Evolutionary conservation across 2,888 invertebrate genomes (phyloP).

Genomic region (Drosophila mercatorum): DNA sequence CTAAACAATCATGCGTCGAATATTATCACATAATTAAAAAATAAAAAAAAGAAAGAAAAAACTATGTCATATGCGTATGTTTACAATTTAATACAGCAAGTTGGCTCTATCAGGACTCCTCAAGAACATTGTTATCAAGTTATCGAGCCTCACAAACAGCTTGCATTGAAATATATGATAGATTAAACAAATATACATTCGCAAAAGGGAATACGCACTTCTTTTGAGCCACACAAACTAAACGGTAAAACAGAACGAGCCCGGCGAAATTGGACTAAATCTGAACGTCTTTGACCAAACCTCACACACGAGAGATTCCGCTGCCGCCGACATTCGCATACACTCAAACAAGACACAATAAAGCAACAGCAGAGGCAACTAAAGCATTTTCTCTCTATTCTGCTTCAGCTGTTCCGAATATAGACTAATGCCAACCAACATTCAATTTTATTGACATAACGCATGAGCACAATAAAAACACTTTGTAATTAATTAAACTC

Average conservation of each 20-base stretch:
- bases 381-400: constrained; percentile 44
- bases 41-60: no score
- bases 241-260: constrained; percentile 22
- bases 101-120: constrained; percentile 14
- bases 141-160: constrained; percentile 26
- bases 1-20: not conserved
- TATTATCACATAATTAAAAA: no score
- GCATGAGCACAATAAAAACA: constrained; percentile 16
- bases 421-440: constrained; percentile 14
- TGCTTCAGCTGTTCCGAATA: not conserved
- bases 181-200: not conserved
- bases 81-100: not conserved
- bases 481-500: constrained; percentile 19
- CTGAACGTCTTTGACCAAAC: constrained; percentile 28
- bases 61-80: no score
- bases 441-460: constrained; percentile 13
- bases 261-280: constrained; percentile 5
- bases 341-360: constrained; percentile 8
- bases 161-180: constrained; percentile 5
- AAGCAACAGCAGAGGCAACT: constrained; percentile 19
- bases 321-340: constrained; percentile 21
- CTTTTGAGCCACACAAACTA: not conserved
- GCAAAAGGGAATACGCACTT: constrained; percentile 21
- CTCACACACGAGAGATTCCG: constrained; percentile 10
- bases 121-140: constrained; percentile 15